These are phyloP conservation scores for Motacilla alba DNA, from an alignment of 2,113 vertebrate genomes.

Conservation along the genomic window DNA sequence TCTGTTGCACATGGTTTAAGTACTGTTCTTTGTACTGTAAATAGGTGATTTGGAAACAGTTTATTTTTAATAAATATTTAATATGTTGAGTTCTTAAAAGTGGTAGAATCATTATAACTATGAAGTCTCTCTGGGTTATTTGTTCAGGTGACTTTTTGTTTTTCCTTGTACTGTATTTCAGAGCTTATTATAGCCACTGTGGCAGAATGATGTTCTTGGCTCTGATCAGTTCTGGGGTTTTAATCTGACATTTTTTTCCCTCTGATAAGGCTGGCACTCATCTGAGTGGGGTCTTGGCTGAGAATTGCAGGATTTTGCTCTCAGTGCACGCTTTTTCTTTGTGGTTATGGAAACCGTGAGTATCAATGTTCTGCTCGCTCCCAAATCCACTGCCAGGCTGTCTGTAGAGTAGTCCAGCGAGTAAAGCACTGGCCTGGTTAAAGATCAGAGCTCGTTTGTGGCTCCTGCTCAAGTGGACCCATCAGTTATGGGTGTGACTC, in stretches of 20 bases:
- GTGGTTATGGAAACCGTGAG: slow-evolving; percentile 32
- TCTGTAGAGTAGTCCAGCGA: slow-evolving; percentile 28
- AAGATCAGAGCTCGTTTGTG: slow-evolving; percentile 31
- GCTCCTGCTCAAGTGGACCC: slow-evolving; percentile 34
- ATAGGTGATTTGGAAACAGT: slow-evolving; percentile 75
- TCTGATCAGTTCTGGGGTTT: slow-evolving; percentile 18
- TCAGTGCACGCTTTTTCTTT: slow-evolving; percentile 37
- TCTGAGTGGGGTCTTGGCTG: slow-evolving; percentile 9
- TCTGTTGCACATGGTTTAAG: slow-evolving; percentile 69
- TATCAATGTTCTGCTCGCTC: slow-evolving; percentile 19
- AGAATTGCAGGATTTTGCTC: slow-evolving; percentile 20
- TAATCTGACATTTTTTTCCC: background rate
- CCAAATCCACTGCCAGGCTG: background rate
- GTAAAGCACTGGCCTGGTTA: slow-evolving; percentile 15
- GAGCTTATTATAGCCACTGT: slow-evolving; percentile 5
- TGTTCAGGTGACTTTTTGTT: slow-evolving; percentile 60
- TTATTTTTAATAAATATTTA: slow-evolving; percentile 84
- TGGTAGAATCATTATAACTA: slow-evolving; percentile 70
- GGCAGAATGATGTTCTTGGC: slow-evolving; percentile 34
- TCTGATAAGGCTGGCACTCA: background rate
- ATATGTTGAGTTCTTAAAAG: slow-evolving; percentile 67
- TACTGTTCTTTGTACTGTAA: slow-evolving; percentile 73
- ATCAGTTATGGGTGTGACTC: background rate
- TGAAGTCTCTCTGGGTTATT: slow-evolving; percentile 61
- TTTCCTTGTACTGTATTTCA: slow-evolving; percentile 39